These are phyloP conservation scores for Dusona sp. DNA, from an alignment of 2,888 invertebrate genomes.

Conservation along the genomic window DNA sequence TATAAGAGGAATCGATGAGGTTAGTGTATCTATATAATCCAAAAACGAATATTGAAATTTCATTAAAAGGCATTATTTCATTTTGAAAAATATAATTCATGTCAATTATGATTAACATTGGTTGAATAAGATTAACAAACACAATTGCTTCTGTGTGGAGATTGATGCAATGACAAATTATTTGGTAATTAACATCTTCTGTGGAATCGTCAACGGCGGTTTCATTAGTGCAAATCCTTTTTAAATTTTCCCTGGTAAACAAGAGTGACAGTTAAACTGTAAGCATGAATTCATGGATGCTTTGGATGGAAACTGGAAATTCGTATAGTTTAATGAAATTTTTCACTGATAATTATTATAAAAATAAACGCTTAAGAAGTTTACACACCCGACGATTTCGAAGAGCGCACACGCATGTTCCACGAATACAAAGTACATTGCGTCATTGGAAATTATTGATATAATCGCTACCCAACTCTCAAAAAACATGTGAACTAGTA, in stretches of 20 bases:
- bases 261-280: neutral
- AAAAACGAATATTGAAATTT: neutral
- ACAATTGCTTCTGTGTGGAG: slow-evolving; percentile 50
- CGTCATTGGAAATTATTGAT: slow-evolving; percentile 61
- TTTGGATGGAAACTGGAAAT: no score
- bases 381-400: slow-evolving; percentile 63
- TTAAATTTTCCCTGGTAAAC: slow-evolving; percentile 11
- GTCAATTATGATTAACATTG: no score
- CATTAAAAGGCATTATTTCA: neutral
- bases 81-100: no score
- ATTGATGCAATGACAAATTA: slow-evolving; percentile 39
- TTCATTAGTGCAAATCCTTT: neutral
- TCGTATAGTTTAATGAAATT: no score
- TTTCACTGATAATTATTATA: no score
- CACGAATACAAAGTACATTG: slow-evolving; percentile 53
- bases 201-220: neutral
- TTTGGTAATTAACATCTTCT: slow-evolving; percentile 8
- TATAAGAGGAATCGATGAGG: slow-evolving; percentile 55
- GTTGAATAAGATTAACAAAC: slow-evolving; percentile 24
- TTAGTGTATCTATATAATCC: slow-evolving; percentile 47
- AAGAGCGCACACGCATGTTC: slow-evolving; percentile 70
- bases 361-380: neutral
- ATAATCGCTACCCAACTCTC: slow-evolving; percentile 43
- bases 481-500: slow-evolving; percentile 62
- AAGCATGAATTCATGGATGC: no score